These are phyloP conservation scores for Esox masquinongy DNA, from an alignment of 2,797 vertebrate species.

Conservation along the genomic window DNA sequence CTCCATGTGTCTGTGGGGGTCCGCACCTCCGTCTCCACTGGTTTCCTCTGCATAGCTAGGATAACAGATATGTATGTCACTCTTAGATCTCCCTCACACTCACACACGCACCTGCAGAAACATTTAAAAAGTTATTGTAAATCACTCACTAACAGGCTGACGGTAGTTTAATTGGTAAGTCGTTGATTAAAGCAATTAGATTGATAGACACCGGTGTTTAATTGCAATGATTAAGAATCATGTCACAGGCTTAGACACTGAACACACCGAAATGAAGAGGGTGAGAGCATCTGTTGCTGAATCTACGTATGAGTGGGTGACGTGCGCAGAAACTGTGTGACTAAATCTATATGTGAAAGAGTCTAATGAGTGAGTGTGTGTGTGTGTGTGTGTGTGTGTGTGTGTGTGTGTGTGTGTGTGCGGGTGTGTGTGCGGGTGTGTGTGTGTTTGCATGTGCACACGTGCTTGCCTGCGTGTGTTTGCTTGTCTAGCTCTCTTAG, in stretches of 20 bases:
- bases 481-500: slow-evolving; percentile 39
- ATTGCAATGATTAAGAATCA: slow-evolving; percentile 29
- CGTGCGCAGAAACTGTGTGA: neutral
- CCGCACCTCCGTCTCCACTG: slow-evolving; percentile 78
- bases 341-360: slow-evolving; percentile 35
- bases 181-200: slow-evolving; percentile 41
- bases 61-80: slow-evolving; percentile 1
- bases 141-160: slow-evolving; percentile 25
- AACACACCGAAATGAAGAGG: neutral
- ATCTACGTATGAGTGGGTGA: slow-evolving; percentile 5
- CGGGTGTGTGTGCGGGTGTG: slow-evolving; percentile 8
- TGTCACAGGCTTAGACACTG: neutral
- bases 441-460: slow-evolving; percentile 6
- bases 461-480: neutral
- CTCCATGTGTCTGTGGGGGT: slow-evolving; percentile 84
- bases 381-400: slow-evolving; percentile 8
- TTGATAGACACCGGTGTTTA: slow-evolving; percentile 17
- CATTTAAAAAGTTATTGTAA: slow-evolving; percentile 15
- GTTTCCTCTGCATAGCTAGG: slow-evolving; percentile 81
- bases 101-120: slow-evolving; percentile 5
- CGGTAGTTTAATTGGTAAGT: slow-evolving; percentile 15
- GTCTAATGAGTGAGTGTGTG: slow-evolving; percentile 13
- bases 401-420: slow-evolving; percentile 7
- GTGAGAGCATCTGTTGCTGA: neutral
- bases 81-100: neutral